A percentile compares a stretch with the other conserved stretches of the same genome.
These are phyloP conservation scores for Fukomys damarensis DNA, from an alignment of 2,113 vertebrate genomes.

Conservation along the genomic window DNA sequence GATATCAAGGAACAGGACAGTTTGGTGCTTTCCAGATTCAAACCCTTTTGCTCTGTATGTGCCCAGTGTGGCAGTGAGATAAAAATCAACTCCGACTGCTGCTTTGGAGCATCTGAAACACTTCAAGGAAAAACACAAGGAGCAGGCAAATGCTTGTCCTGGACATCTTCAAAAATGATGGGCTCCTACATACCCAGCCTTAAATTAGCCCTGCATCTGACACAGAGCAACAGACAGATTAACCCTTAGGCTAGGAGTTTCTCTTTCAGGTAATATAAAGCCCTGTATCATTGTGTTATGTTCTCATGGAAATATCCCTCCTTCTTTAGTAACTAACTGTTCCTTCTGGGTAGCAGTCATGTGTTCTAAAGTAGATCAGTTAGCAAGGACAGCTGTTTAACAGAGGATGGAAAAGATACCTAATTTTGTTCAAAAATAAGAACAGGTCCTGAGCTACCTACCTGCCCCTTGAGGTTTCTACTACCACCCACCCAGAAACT, in stretches of 20 bases:
- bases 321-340: background rate
- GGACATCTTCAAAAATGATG: background rate
- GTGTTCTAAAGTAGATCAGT: constrained; percentile 30
- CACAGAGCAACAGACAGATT: background rate
- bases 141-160: background rate
- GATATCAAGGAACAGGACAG: background rate
- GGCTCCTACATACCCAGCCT: background rate
- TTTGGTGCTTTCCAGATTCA: background rate
- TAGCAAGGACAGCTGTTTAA: background rate
- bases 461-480: background rate
- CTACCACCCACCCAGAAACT: background rate
- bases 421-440: constrained; percentile 32
- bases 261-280: background rate
- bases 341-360: background rate
- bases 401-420: background rate
- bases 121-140: background rate
- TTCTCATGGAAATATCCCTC: background rate
- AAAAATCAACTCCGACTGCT: background rate
- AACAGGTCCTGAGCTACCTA: background rate
- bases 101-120: background rate
- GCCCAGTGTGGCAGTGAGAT: background rate
- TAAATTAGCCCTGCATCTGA: background rate
- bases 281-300: background rate
- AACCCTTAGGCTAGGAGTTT: background rate
- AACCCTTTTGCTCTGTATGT: background rate